Conservation (phyloP, 2,113 vertebrate species). For the Dendropsophus ebraccatus region DNA sequence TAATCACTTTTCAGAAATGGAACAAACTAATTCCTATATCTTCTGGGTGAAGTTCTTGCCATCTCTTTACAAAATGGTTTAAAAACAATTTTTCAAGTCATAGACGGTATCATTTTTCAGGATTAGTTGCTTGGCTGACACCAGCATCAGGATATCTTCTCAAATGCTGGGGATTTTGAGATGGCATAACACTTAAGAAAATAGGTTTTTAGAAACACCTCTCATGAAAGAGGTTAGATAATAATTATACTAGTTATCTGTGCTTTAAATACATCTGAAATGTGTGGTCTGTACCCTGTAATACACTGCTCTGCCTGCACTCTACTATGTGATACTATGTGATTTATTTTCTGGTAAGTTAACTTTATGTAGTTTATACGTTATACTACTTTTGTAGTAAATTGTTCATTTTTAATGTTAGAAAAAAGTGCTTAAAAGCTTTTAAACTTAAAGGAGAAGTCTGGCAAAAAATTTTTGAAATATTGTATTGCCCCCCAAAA, state of each 20-base stretch:
- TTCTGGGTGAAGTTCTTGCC: background rate
- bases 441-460: background rate
- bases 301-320: background rate
- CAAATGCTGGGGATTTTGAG: slow-evolving; percentile 15
- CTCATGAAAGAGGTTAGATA: slow-evolving; percentile 21
- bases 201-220: slow-evolving; percentile 34
- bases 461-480: too few species aligned
- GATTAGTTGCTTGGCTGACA: slow-evolving; percentile 16
- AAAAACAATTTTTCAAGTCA: background rate
- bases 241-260: background rate
- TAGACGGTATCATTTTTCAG: slow-evolving; percentile 19
- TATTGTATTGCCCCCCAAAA: too few species aligned
- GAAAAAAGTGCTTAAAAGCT: background rate
- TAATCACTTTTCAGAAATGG: background rate
- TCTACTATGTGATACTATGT: background rate
- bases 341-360: background rate
- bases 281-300: background rate
- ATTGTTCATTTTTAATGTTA: background rate
- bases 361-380: background rate
- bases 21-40: background rate
- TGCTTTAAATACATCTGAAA: slow-evolving; percentile 9
- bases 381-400: background rate
- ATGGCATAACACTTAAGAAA: slow-evolving; percentile 39
- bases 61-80: slow-evolving; percentile 6
- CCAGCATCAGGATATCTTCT: background rate